Conservation (phyloP, 2,797 vertebrate species). For the Aeoliscus strigatus region DNA sequence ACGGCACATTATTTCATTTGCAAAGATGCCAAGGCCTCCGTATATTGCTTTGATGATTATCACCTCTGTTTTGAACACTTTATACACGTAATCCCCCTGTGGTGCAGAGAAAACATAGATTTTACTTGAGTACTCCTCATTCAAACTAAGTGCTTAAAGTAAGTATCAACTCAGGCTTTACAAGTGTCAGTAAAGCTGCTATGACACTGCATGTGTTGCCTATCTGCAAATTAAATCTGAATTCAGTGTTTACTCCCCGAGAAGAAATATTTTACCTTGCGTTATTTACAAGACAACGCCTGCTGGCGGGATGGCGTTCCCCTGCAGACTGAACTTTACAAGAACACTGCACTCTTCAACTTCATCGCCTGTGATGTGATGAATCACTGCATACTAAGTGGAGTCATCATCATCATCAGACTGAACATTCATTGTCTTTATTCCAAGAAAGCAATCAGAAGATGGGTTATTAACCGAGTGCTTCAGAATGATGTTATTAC, state of each 20-base stretch:
- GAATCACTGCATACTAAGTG: constrained; percentile 33
- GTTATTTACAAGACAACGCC: constrained; percentile 18
- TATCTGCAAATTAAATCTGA: constrained; percentile 14
- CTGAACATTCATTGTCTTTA: constrained; percentile 15
- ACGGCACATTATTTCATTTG: not conserved
- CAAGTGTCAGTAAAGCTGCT: not conserved
- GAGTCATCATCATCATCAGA: constrained; percentile 33
- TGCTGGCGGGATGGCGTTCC: constrained; percentile 26
- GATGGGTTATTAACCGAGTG: no score
- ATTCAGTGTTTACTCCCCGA: no score
- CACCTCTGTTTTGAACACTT: no score
- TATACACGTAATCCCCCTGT: no score
- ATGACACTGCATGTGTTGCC: not conserved
- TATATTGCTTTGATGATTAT: no score
- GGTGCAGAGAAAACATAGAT: no score
- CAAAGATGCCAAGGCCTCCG: not conserved
- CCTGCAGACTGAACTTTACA: constrained; percentile 26
- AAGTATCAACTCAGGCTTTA: not conserved
- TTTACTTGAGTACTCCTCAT: not conserved
- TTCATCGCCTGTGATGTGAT: constrained; percentile 21
- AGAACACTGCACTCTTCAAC: constrained; percentile 17
- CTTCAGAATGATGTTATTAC: no score
- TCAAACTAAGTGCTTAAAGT: not conserved
- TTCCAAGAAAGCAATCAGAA: no score
- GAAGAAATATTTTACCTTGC: not conserved